phyloP scores from a whole-genome alignment of 1,140 invertebrate genomes.

The Drosophila repleta region DNA sequence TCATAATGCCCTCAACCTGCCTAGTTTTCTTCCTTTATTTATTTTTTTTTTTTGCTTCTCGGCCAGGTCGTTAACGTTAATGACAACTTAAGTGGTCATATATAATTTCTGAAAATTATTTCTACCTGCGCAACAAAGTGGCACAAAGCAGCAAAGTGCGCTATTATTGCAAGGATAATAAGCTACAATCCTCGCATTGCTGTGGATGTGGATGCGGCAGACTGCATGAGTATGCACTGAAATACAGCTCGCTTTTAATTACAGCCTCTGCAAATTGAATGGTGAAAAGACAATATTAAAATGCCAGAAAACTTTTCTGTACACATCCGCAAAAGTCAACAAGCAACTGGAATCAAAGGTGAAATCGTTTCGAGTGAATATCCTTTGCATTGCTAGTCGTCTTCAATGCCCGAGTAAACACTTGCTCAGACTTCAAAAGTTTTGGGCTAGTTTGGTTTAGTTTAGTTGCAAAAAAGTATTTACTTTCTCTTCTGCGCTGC shows the following conservation, averaged over 20 bases:
- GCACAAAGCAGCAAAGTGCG: conserved; percentile 32
- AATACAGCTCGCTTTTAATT: background rate
- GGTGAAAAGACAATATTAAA: background rate
- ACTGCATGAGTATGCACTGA: background rate
- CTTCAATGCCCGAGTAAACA: conserved; percentile 33
- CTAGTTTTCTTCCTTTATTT: conserved; percentile 6
- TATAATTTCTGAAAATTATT: conserved; percentile 79
- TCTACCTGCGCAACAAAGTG: conserved; percentile 55
- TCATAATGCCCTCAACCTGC: conserved; percentile 47
- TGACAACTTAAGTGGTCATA: conserved; percentile 80
- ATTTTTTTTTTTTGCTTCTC: conserved; percentile 21
- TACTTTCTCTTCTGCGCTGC: background rate
- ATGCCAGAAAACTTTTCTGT: conserved; percentile 8
- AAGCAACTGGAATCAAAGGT: conserved; percentile 12
- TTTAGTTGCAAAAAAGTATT: conserved; percentile 16
- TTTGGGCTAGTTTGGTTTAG: conserved; percentile 5
- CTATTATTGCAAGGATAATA: conserved; percentile 52
- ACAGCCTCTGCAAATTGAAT: background rate
- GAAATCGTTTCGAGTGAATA: conserved; percentile 23
- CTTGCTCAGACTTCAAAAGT: conserved; percentile 7
- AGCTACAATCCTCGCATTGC: conserved; percentile 1
- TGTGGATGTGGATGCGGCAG: background rate
- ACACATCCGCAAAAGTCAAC: conserved; percentile 1
- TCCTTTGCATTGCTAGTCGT: conserved; percentile 13
- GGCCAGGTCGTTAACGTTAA: conserved; percentile 73